Base-by-base conservation (phyloP, 2,113 vertebrate species). In the Nibea coibor region DNA sequence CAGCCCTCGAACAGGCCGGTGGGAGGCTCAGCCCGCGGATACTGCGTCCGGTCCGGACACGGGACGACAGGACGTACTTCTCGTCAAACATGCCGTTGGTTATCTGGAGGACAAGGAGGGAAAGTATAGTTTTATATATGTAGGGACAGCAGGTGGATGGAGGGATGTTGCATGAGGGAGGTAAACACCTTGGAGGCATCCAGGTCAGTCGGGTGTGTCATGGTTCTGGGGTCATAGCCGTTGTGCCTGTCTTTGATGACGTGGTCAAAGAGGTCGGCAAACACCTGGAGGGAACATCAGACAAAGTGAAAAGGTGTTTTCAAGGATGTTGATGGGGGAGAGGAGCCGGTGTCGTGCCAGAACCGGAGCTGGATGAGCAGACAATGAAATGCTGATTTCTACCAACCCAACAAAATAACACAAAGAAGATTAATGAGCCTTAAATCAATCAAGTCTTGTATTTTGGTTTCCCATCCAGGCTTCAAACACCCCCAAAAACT, bases 21-120 rank as follows among this genome's bases (percentile, higher is more conserved):
- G 97, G 97, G 65, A 99, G 95, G 89, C 97, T 97, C 63, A 98
- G 96, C 3, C 97, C 97, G 0, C 97, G 96, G 90, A 98, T 98
- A 62, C 97, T 98, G 75, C 97, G 97, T 2, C 97, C 97, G 0
- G 97, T 98, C 14, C 97, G 95, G 57, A 98, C 97, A 0, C 97
- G 95, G 0, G 97, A 97, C 0, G 97, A 98, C 70, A 98, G 93
- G 28, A 98, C 97, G 0, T 98, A 98, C 1, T 57, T 92, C 35
- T 98, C 97, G 0, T 98, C 97, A 0, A 98, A 97, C 10, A 96
- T 72, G 0, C 95, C 97, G 0, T 95, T 89, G 54, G 94, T 97
- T 83, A 98, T 88, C 97, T 98, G 90, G 2, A 73, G 71, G 31
- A 24, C 3, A n/a, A 3, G 67, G 0, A 12, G 12, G 28, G 4